Evolutionary conservation across 2,888 invertebrate species (phyloP), one percentile per base, ranked within the genome.

Genomic region (Andricus curvator): DNA sequence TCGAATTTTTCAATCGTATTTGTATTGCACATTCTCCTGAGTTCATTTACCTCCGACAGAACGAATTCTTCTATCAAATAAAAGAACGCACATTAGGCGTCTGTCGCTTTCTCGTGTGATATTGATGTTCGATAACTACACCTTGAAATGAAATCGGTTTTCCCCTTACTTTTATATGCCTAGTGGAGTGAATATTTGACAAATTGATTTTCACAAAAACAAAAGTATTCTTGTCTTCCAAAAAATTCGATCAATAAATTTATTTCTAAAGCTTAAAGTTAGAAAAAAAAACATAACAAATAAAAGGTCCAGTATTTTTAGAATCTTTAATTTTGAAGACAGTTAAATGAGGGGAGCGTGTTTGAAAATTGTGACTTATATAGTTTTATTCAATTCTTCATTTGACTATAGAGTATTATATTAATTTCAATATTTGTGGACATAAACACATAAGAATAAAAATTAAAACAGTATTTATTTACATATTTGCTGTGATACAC

Each of bases 121-220:
- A 67, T 67, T 67, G 67, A 67, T 67, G 67, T 67, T 67, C 67
- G 41, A 44, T 13, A 67, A 41, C 44, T n/a, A 67, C 22, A 68
- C 41, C 67, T 68, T 44, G 15, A 48, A 17, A 15, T 13, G 15
- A 48, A 44, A 68, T 68, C 17, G 67, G 44, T 68, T 22, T 37
- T 44, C 67, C 48, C 67, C 15, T 48, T 48, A 44, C 44, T 48
- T 67, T 65, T 65, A 65, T 68, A 25, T 25, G 67, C 67, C 13
- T 44, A 68, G 44, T 68, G 13, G 25, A 13, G 44, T 44, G 44
- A 48, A 68, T 68, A 68, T 68, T 22, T 60, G 60, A n/a, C 20
- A 22, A 60, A 60, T 60, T n/a, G 11, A 60, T 60, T 56, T n/a
- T 60, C 8, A 9, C 9, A 8, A 60, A 22, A 60, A 22, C 6